These are phyloP conservation scores for Anarsia innoxiella DNA, from an alignment of 2,888 invertebrate species.

Conservation along the genomic window DNA sequence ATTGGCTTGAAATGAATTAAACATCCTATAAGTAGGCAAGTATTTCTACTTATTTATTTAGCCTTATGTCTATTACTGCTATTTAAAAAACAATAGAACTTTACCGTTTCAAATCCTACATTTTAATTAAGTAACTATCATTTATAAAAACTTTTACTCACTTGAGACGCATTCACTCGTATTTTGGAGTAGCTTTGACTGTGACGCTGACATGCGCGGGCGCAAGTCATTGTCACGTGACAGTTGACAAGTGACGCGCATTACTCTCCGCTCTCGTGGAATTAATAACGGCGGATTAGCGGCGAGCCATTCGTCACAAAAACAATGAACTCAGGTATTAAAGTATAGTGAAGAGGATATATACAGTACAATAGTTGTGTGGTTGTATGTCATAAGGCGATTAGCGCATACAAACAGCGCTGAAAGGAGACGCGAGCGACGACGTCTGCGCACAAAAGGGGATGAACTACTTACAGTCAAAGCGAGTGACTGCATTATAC, in stretches of 20 bases:
- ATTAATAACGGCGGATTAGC: constrained; percentile 24
- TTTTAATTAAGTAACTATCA: background rate
- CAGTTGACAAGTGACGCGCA: constrained; percentile 26
- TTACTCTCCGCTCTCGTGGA: constrained; percentile 22
- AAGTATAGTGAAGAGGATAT: background rate
- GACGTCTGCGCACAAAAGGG: too few species aligned
- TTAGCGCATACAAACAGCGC: constrained; percentile 6
- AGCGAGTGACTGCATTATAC: too few species aligned
- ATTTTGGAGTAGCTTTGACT: background rate
- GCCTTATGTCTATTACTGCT: background rate
- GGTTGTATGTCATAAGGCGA: constrained; percentile 7
- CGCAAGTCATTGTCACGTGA: constrained; percentile 15
- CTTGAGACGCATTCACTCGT: background rate
- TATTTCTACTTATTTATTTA: background rate
- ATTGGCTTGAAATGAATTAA: too few species aligned
- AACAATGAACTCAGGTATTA: constrained; percentile 7
- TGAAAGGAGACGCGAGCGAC: too few species aligned
- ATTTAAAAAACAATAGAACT: too few species aligned
- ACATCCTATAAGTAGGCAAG: background rate
- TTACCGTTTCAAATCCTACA: background rate
- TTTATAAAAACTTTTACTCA: background rate
- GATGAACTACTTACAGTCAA: too few species aligned
- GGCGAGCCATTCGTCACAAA: constrained; percentile 4
- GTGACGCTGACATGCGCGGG: constrained; percentile 12
- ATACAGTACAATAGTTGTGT: background rate